Evolutionary conservation across 2,113 vertebrate genomes (phyloP).

Genomic region (Chaetura pelagica): DNA sequence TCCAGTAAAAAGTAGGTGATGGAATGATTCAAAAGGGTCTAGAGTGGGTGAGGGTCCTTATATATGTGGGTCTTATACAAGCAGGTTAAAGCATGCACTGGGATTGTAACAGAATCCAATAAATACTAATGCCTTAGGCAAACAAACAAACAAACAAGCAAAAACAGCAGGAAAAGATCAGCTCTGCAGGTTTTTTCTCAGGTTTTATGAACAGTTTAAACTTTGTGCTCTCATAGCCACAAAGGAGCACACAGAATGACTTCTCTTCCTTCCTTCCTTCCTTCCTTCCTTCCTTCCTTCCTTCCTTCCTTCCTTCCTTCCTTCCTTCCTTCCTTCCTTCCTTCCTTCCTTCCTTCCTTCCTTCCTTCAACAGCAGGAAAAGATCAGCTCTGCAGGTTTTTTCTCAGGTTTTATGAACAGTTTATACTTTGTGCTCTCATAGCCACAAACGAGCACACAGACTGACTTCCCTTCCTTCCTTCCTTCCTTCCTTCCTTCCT

Average conservation of each 20-base stretch:
- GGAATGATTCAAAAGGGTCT: background rate
- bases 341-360: too few species aligned
- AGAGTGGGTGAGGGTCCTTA: background rate
- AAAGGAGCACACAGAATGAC: background rate
- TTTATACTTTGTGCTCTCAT: background rate
- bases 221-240: background rate
- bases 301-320: too few species aligned
- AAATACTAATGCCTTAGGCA: background rate
- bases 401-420: background rate
- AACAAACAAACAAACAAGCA: background rate
- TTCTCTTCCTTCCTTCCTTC: background rate
- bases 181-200: background rate
- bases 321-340: fast-evolving
- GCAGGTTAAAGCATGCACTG: background rate
- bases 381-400: background rate
- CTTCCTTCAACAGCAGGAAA: background rate
- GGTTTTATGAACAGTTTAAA: background rate
- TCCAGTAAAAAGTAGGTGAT: background rate
- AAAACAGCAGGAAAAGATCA: background rate
- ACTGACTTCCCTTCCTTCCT: background rate
- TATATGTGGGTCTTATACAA: background rate
- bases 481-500: too few species aligned
- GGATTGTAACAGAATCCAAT: background rate
- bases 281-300: fast-evolving
- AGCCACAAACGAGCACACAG: background rate